Evolutionary conservation across 2,888 invertebrate genomes (phyloP), one percentile per base, ranked within the genome.

Genomic region (Sphaeridia pumilis): DNA sequence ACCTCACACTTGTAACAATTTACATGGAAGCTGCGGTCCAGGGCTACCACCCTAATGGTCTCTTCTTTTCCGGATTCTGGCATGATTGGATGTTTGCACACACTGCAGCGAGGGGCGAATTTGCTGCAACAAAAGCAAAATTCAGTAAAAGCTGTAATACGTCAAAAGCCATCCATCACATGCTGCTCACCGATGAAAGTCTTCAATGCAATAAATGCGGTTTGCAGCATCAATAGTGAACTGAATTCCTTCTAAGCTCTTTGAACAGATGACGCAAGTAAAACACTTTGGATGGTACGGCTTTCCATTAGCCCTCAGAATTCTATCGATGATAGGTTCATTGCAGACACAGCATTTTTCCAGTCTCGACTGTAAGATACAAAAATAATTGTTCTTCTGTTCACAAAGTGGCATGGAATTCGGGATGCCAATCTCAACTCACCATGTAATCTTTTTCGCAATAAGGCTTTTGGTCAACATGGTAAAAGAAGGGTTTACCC

Each of bases 201-300:
- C 97, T 68, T 94, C 90, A 69, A 99, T 94, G 70, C 98, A 99
- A 71, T 97, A 94, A 66, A 97, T 93, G 71, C 92, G 87, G 75
- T 95, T 95, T 63, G 92, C 88, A 24, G 95, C 92, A 74, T 98
- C 97, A 10, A 98, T 94, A 12, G 98, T 99, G 70, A 98, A 99
- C 22, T 95, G 95, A 70, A 98, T 88, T 4, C 97, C 97, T 74
- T 99, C 98, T 51, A 99, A 77, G 67, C 88, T 87, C 71, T 90
- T 90, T 3, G 87, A 85, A 73, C 98, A 99, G 12, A 88, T 87
- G 27, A 93, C 85, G 73, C 98, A 99, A 34, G 85, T 86, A 69
- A 99, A 99, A 71, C 98, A 99, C 65, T 83, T 82, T 0, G 95
- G 95, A 74, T 97, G 95, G 72, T 94, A 97, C 20, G 54, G 47